Evolutionary conservation across 92 coral and sea anemone genomes (phyloP).

Genomic region (Bergia puertoricense): DNA sequence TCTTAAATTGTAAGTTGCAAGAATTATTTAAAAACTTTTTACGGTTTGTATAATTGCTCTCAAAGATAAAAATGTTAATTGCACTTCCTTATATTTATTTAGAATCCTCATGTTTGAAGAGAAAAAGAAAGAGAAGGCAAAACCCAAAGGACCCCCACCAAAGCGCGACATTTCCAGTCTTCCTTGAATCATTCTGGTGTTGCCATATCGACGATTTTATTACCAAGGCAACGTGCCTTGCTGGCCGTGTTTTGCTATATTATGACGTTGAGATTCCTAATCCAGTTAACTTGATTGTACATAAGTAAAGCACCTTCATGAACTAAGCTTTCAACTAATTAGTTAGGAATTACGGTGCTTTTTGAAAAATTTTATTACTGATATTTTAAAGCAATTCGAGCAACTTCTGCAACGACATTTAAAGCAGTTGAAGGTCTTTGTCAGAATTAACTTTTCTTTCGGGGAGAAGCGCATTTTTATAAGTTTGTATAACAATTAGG

Average conservation of each 20-base stretch:
- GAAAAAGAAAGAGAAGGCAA: slow-evolving; percentile 76
- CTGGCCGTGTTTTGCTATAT: not conserved
- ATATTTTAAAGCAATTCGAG: not conserved
- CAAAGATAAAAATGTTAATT: not conserved
- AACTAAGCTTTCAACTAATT: not conserved
- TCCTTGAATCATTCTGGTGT: slow-evolving; percentile 54
- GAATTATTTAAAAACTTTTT: not conserved
- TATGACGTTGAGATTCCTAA: not conserved
- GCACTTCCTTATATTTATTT: not conserved
- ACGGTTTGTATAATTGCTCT: not conserved
- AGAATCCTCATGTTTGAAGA: slow-evolving; percentile 94
- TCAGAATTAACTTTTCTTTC: too few species aligned
- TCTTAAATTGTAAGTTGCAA: slow-evolving; percentile 81
- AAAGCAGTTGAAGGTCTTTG: too few species aligned
- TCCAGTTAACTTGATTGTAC: not conserved
- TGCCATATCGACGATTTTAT: not conserved
- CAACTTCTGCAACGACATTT: not conserved
- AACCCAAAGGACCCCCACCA: slow-evolving; percentile 78
- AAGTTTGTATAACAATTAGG: not conserved
- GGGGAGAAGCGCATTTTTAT: not conserved
- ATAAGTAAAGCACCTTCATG: not conserved
- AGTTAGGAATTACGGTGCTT: not conserved
- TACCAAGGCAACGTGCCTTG: not conserved
- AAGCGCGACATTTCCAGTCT: slow-evolving; percentile 92
- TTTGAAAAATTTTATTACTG: not conserved